A percentile compares a stretch with the other conserved stretches of the same genome.
These are phyloP conservation scores for Tachystola acroxantha DNA, from an alignment of 2,888 invertebrate genomes.

Conservation along the genomic window DNA sequence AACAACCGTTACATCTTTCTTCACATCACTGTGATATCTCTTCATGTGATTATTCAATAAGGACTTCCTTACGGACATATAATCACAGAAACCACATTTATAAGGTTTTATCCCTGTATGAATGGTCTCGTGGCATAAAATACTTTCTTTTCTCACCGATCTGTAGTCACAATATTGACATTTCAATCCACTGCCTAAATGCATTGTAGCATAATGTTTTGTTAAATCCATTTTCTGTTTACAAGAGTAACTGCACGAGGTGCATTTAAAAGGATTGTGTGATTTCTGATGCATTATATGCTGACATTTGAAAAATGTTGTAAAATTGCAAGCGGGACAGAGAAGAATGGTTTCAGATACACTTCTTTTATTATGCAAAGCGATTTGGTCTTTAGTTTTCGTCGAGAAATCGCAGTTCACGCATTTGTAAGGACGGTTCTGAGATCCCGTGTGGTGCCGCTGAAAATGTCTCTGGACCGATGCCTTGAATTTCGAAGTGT, in stretches of 20 bases:
- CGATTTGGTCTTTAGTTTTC: conserved; percentile 59
- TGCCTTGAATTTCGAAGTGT: conserved; percentile 49
- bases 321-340: conserved; percentile 37
- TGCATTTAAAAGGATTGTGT: conserved; percentile 46
- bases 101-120: conserved; percentile 52
- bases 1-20: conserved; percentile 25
- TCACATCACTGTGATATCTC: conserved; percentile 22
- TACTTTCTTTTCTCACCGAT: conserved; percentile 37
- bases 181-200: conserved; percentile 42
- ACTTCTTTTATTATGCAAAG: conserved; percentile 53
- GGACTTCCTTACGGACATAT: conserved; percentile 36
- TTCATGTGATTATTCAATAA: conserved; percentile 41
- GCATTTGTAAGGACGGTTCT: conserved; percentile 49
- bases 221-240: conserved; percentile 48
- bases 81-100: conserved; percentile 41
- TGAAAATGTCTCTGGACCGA: conserved; percentile 57
- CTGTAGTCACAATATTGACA: conserved; percentile 47
- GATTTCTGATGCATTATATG: conserved; percentile 44
- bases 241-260: conserved; percentile 37
- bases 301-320: conserved; percentile 45
- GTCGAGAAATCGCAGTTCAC: conserved; percentile 54
- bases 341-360: conserved; percentile 21
- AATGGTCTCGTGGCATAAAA: conserved; percentile 43
- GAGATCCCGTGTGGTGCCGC: conserved; percentile 43
- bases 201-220: conserved; percentile 37